These are phyloP conservation scores for Musca domestica DNA, from an alignment of 1,140 invertebrate species.

Conservation along the genomic window DNA sequence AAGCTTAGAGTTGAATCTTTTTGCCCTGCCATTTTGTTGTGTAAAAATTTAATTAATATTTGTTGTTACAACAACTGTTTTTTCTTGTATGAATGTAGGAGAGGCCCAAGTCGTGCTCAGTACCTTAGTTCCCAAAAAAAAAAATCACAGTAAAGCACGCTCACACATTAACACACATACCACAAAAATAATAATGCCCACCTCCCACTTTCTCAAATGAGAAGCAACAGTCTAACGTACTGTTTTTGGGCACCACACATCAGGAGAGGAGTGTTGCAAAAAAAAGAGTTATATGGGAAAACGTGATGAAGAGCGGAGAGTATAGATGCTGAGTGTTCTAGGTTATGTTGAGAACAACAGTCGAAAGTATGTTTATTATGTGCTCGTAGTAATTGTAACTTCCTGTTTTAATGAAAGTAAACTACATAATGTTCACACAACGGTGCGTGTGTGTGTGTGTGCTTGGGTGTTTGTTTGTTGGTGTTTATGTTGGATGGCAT, in stretches of 20 bases:
- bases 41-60: conserved; percentile 22
- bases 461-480: not conserved
- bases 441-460: not conserved
- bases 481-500: too few relatives aligned
- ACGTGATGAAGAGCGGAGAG: not conserved
- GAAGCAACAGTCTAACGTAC: too few relatives aligned
- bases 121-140: not conserved
- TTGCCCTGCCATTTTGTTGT: not conserved
- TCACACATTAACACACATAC: not conserved
- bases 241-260: too few relatives aligned
- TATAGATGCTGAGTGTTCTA: not conserved
- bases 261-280: too few relatives aligned
- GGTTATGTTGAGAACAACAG: not conserved
- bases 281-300: not conserved
- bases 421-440: not conserved
- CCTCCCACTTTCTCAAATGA: too few relatives aligned
- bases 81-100: too few relatives aligned
- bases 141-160: not conserved
- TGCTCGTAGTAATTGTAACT: conserved; percentile 21
- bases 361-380: conserved; percentile 19
- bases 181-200: not conserved
- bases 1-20: not conserved
- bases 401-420: conserved; percentile 18
- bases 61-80: not conserved
- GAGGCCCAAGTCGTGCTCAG: too few relatives aligned